Conservation (phyloP, 2,797 vertebrate species). For the Falco columbarius region DNA sequence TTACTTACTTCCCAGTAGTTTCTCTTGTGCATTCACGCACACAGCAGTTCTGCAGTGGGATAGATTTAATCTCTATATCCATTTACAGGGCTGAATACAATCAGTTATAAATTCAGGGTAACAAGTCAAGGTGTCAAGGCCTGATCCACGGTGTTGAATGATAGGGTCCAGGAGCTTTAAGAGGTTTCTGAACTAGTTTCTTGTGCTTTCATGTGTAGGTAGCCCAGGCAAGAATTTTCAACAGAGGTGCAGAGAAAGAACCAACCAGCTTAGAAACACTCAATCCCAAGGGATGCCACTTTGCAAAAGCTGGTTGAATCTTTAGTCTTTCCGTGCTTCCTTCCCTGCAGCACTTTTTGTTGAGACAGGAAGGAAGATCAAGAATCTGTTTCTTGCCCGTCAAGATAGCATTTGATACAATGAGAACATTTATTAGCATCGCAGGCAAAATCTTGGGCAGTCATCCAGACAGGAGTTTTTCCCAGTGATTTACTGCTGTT, state of each 20-base stretch:
- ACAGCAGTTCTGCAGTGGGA: background rate
- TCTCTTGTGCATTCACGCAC: background rate
- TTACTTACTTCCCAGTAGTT: background rate
- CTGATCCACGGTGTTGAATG: background rate
- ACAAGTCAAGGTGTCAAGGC: background rate
- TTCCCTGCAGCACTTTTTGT: background rate
- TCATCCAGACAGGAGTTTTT: background rate
- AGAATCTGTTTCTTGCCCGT: background rate
- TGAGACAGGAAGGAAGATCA: conserved; percentile 47
- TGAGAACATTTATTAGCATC: background rate
- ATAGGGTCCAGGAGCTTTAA: background rate
- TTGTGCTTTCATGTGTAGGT: background rate
- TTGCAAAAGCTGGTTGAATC: background rate
- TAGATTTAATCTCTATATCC: background rate
- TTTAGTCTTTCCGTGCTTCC: conserved; percentile 4
- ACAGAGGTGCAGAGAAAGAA: background rate
- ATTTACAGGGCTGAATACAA: background rate
- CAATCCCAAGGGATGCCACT: background rate
- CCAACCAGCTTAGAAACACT: background rate
- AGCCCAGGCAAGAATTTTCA: background rate
- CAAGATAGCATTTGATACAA: background rate
- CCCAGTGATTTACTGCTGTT: background rate
- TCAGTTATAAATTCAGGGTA: background rate
- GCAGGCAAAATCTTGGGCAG: background rate
- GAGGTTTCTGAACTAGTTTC: background rate